phyloP scores from a whole-genome alignment of 2,797 vertebrate species.

The Astyanax mexicanus region DNA sequence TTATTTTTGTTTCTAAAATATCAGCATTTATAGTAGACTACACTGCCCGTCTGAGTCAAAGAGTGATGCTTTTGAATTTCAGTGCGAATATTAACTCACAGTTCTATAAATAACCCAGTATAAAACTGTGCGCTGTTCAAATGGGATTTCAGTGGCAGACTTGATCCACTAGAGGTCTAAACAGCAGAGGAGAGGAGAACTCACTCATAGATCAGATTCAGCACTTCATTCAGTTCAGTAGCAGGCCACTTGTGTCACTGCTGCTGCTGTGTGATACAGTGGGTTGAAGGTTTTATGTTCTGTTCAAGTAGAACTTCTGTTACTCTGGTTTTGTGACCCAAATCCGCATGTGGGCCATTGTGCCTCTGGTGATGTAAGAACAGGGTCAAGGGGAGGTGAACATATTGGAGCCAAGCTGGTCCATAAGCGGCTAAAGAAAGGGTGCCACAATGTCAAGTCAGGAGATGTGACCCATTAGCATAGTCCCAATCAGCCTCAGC shows the following conservation, averaged over 20 bases:
- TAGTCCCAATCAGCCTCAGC: too few species aligned
- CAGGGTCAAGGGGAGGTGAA: background rate
- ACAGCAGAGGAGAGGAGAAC: background rate
- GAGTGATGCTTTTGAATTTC: background rate
- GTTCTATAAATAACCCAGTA: background rate
- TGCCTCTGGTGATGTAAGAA: conserved; percentile 3
- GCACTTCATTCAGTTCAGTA: background rate
- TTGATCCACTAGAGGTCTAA: background rate
- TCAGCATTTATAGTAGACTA: background rate
- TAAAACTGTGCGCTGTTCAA: background rate
- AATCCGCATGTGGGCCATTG: background rate
- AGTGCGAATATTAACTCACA: background rate
- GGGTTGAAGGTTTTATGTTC: background rate
- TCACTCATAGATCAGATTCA: background rate
- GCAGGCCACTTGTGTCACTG: background rate
- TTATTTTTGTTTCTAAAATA: too few species aligned
- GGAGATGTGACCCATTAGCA: background rate
- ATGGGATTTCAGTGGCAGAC: background rate
- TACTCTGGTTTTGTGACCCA: background rate
- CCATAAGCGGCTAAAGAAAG: background rate
- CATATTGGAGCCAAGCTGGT: background rate
- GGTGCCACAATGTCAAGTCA: background rate
- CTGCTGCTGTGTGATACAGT: conserved; percentile 6
- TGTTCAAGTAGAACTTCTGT: background rate
- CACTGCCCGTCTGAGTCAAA: background rate